These are phyloP conservation scores for Scaeva pyrastri DNA, from an alignment of 2,888 invertebrate genomes.

Conservation along the genomic window DNA sequence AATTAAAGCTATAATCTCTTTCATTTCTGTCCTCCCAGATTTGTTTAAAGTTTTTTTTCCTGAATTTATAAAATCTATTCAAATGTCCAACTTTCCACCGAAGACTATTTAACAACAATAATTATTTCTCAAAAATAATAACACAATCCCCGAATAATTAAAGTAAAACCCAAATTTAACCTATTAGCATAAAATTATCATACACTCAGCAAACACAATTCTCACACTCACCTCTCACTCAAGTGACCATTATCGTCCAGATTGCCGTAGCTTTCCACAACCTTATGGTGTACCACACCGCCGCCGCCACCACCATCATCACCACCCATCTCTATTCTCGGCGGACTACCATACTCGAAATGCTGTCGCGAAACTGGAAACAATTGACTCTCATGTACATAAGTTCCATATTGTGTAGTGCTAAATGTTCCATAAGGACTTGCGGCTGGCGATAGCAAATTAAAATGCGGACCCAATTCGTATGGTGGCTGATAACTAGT, in stretches of 20 bases:
- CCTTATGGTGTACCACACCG: conserved; percentile 83
- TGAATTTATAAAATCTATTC: too few species aligned
- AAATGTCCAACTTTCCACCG: too few species aligned
- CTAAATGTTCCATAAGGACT: conserved; percentile 88
- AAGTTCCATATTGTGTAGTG: conserved; percentile 87
- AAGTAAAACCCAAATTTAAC: neutral
- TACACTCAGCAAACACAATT: neutral
- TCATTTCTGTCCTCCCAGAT: too few species aligned
- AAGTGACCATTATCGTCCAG: conserved; percentile 81
- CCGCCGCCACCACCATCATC: conserved; percentile 78
- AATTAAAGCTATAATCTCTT: too few species aligned
- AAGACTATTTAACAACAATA: neutral
- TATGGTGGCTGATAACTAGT: conserved; percentile 90
- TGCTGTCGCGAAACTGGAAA: conserved; percentile 88
- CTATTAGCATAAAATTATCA: neutral
- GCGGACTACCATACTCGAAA: conserved; percentile 84
- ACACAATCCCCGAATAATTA: neutral
- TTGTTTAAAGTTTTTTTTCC: too few species aligned
- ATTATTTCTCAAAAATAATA: neutral
- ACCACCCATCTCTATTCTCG: conserved; percentile 82
- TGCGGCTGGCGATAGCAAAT: conserved; percentile 89
- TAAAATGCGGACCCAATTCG: conserved; percentile 90
- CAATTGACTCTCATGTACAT: conserved; percentile 89
- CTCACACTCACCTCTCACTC: conserved; percentile 78
- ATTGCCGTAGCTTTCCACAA: conserved; percentile 84